Percentiles rank a stretch among this genome's conserved stretches.
These are phyloP conservation scores for Palythoa caribaeorum DNA, from an alignment of 92 coral and sea anemone genomes.

Conservation along the genomic window DNA sequence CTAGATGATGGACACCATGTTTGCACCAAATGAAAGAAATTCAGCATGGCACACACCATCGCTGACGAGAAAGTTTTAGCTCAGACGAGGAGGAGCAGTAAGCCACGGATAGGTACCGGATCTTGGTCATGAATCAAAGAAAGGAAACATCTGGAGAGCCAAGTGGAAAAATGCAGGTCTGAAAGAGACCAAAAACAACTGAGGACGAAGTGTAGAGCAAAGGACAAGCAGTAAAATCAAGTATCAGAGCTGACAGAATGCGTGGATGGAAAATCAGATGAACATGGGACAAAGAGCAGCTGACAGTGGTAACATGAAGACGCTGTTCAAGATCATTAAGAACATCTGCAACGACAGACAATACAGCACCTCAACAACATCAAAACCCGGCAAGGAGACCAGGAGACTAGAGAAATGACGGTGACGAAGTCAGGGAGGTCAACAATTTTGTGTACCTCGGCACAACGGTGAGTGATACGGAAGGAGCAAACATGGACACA, in stretches of 20 bases:
- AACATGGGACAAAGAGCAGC: background rate
- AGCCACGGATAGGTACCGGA: background rate
- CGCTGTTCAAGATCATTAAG: no score
- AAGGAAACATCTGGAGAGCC: background rate
- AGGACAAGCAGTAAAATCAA: background rate
- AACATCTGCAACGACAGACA: no score
- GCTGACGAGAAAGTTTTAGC: background rate
- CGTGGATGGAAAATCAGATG: background rate
- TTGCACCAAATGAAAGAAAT: background rate
- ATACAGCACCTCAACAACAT: no score
- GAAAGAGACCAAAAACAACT: background rate
- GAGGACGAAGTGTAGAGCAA: background rate
- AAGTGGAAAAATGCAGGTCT: background rate
- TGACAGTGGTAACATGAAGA: background rate
- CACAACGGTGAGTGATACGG: no score
- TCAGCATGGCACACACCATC: background rate
- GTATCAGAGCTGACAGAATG: background rate
- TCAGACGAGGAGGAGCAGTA: background rate
- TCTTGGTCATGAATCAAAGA: background rate
- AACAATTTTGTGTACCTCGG: no score
- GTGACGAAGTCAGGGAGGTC: no score
- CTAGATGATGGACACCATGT: background rate
- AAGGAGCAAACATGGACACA: no score
- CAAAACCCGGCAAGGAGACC: no score
- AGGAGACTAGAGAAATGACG: no score